Percentiles rank a stretch among this genome's conserved stretches.
Conservation (phyloP, 2,888 invertebrate species). For the Petrolisthes manimaculis region DNA sequence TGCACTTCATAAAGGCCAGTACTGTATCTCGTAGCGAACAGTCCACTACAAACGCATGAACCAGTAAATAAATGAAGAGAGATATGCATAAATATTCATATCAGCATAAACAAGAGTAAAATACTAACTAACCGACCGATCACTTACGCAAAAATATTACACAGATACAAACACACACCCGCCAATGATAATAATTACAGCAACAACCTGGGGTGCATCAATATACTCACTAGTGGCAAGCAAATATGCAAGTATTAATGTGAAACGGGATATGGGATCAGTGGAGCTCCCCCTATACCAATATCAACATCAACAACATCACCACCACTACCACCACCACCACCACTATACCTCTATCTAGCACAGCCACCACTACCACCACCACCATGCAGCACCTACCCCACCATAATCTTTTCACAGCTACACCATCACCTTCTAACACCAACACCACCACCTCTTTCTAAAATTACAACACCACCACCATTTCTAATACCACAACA, state of each 20-base stretch:
- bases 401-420: background rate
- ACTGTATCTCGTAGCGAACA: too few species aligned
- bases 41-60: too few species aligned
- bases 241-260: conserved; percentile 10
- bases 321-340: background rate
- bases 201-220: conserved; percentile 21
- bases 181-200: conserved; percentile 12
- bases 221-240: conserved; percentile 26
- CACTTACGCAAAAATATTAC: background rate
- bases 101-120: too few species aligned
- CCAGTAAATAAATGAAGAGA: too few species aligned
- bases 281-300: background rate
- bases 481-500: background rate
- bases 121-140: background rate
- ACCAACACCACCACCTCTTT: background rate
- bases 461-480: too few species aligned
- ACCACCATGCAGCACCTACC: background rate
- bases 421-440: background rate
- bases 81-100: too few species aligned
- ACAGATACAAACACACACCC: conserved; percentile 5
- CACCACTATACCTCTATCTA: background rate
- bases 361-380: background rate
- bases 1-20: too few species aligned
- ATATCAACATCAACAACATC: background rate
- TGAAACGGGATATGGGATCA: conserved; percentile 18